Percentiles rank a stretch among this genome's conserved stretches.
Conservation (phyloP, 1,140 invertebrate genomes). For the Homarus americanus region DNA sequence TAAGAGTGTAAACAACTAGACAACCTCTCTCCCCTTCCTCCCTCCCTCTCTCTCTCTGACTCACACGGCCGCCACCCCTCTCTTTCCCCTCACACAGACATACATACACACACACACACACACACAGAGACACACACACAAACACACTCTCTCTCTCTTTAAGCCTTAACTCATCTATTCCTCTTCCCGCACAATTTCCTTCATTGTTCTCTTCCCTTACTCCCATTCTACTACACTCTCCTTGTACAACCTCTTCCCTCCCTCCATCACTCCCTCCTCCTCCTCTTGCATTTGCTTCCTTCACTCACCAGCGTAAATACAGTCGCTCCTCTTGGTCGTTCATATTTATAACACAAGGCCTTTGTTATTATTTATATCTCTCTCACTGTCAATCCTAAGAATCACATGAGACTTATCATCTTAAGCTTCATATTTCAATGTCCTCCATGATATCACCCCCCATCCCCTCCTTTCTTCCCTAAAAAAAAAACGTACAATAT, state of each 20-base stretch:
- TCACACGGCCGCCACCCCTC: background rate
- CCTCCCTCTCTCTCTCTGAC: background rate
- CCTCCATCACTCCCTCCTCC: too few species aligned
- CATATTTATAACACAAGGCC: too few species aligned
- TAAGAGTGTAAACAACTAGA: background rate
- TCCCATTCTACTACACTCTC: background rate
- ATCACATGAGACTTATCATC: too few species aligned
- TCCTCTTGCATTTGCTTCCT: background rate
- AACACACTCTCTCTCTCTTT: background rate
- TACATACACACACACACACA: too few species aligned
- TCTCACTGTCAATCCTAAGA: too few species aligned
- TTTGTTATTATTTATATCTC: too few species aligned
- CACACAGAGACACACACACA: too few species aligned
- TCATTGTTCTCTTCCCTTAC: background rate
- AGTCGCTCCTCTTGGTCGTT: too few species aligned
- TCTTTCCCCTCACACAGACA: too few species aligned
- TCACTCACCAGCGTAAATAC: too few species aligned
- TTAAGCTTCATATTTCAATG: background rate
- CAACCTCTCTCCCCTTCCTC: background rate
- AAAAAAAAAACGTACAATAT: too few species aligned
- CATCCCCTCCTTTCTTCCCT: background rate
- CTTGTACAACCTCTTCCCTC: background rate
- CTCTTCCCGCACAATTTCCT: background rate
- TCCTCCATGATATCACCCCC: background rate
- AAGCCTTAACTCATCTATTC: too few species aligned